These are phyloP conservation scores for Sebastes fasciatus DNA, from an alignment of 2,113 vertebrate genomes.

Conservation along the genomic window DNA sequence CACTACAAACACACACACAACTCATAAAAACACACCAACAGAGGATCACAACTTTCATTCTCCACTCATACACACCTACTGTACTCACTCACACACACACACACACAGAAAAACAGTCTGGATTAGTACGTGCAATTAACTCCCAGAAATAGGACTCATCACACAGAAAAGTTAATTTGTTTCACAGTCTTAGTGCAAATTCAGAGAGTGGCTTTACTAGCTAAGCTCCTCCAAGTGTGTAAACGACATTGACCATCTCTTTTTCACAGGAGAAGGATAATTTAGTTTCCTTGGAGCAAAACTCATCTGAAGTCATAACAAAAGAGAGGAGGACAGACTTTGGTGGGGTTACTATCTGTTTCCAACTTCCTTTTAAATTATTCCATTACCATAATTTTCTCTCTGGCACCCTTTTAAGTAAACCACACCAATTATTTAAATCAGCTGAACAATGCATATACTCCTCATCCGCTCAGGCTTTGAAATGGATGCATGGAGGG, in stretches of 20 bases:
- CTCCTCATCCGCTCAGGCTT: constrained; percentile 66
- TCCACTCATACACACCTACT: constrained; percentile 34
- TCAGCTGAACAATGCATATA: constrained; percentile 78
- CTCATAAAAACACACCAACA: constrained; percentile 23
- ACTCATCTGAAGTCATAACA: constrained; percentile 75
- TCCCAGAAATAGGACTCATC: constrained; percentile 60
- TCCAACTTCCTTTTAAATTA: constrained; percentile 81
- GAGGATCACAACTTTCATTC: neutral
- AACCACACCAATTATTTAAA: constrained; percentile 87
- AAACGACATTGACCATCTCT: constrained; percentile 72
- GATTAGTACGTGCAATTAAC: constrained; percentile 62
- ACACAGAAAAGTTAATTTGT: constrained; percentile 66
- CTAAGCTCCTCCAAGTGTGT: constrained; percentile 66
- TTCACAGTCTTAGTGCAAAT: constrained; percentile 62
- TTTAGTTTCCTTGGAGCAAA: constrained; percentile 80
- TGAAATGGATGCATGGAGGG: constrained; percentile 65
- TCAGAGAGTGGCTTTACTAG: constrained; percentile 56
- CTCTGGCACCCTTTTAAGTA: constrained; percentile 84
- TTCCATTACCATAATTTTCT: constrained; percentile 84
- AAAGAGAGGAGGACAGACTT: constrained; percentile 71
- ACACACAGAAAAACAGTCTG: constrained; percentile 30
- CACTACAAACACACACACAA: neutral
- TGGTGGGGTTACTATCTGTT: constrained; percentile 73
- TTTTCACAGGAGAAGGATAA: constrained; percentile 69
- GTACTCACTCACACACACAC: constrained; percentile 20